These are phyloP conservation scores for Cephalopterus ornatus DNA, from an alignment of 2,113 vertebrate genomes.

Conservation along the genomic window DNA sequence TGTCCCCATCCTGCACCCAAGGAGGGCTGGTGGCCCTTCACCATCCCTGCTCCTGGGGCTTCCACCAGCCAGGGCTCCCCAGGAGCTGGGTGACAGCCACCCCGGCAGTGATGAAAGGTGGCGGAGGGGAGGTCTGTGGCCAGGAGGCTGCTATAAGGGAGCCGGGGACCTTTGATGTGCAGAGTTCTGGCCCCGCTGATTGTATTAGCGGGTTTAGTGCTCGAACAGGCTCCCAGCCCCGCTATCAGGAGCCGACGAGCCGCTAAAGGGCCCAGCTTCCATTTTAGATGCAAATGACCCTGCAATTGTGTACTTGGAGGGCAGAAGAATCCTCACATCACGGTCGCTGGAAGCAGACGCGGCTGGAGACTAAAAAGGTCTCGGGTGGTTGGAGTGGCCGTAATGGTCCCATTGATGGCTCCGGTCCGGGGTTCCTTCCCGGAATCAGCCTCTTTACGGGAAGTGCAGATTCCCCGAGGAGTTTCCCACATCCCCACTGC, in stretches of 20 bases:
- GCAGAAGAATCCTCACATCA: background rate
- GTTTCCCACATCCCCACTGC: background rate
- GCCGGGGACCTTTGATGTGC: slow-evolving; percentile 48
- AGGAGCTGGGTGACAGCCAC: background rate
- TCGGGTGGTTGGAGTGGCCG: background rate
- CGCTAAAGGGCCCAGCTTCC: background rate
- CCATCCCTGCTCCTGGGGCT: background rate
- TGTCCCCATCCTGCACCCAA: background rate
- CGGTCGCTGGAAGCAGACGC: background rate
- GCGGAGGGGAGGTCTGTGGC: background rate
- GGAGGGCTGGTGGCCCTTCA: background rate
- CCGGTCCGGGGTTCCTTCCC: background rate
- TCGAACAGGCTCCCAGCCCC: background rate
- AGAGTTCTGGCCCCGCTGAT: slow-evolving; percentile 2
- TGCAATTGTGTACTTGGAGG: slow-evolving; percentile 42
- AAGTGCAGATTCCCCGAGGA: slow-evolving; percentile 16
- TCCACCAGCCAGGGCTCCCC: background rate
- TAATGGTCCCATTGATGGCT: slow-evolving; percentile 31
- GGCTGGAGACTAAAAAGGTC: slow-evolving; percentile 14
- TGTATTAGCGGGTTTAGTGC: slow-evolving; percentile 51
- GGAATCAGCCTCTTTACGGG: background rate
- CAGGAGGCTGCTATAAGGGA: background rate
- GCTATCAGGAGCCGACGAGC: slow-evolving; percentile 36
- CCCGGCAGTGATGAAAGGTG: slow-evolving; percentile 6
- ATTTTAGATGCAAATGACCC: slow-evolving; percentile 58